Evolutionary conservation across 2,113 vertebrate species (phyloP).

Genomic region (Trochalopteron elliotii): DNA sequence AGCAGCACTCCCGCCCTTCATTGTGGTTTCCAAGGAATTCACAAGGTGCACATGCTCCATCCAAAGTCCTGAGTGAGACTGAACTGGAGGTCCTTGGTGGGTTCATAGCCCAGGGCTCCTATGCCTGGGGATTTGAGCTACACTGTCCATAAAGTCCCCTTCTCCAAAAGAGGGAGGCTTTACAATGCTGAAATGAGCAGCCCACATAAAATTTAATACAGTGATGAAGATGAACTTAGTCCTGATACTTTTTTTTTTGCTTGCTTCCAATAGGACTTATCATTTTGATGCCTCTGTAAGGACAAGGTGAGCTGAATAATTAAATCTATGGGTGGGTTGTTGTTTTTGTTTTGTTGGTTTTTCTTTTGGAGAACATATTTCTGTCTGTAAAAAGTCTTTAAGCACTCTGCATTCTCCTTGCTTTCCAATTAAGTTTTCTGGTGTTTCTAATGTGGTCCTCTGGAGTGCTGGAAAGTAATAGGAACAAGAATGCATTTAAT

Average conservation of each 20-base stretch:
- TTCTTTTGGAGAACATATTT: neutral
- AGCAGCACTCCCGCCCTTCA: neutral
- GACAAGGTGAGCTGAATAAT: neutral
- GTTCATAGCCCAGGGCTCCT: neutral
- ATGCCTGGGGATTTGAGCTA: neutral
- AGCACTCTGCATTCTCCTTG: neutral
- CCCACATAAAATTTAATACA: neutral
- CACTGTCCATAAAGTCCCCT: neutral
- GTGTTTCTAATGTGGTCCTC: slow-evolving; percentile 29
- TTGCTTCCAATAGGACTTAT: neutral
- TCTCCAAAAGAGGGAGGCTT: neutral
- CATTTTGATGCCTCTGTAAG: neutral
- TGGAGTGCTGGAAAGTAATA: slow-evolving; percentile 51
- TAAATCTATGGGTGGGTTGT: neutral
- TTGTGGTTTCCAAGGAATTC: slow-evolving; percentile 24
- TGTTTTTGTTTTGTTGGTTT: neutral
- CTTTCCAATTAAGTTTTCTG: slow-evolving; percentile 32
- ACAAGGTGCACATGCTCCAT: neutral
- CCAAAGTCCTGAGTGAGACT: neutral
- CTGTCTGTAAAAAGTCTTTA: neutral
- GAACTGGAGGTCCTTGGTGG: neutral
- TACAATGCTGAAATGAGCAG: neutral
- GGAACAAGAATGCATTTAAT: slow-evolving; percentile 59
- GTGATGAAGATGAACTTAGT: neutral
- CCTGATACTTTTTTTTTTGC: neutral